Percentiles rank a stretch among this genome's conserved stretches.
These are phyloP conservation scores for Crossocerus cetratus DNA, from an alignment of 2,888 invertebrate genomes.

Conservation along the genomic window DNA sequence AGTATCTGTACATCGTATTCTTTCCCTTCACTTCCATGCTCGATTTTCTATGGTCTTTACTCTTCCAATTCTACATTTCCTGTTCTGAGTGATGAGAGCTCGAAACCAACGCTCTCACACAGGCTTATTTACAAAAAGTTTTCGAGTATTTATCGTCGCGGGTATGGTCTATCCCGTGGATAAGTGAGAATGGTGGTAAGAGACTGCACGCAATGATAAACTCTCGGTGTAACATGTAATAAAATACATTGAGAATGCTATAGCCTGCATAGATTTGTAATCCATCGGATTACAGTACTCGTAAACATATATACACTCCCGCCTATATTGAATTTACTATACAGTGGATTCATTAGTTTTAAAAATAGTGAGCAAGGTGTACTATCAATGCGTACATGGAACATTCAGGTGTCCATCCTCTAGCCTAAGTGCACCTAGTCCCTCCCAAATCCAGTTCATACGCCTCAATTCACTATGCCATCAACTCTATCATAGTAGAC, in stretches of 20 bases:
- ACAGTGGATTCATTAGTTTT: conserved; percentile 41
- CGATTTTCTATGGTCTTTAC: conserved; percentile 3
- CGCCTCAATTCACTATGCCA: not conserved
- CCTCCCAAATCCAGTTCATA: not conserved
- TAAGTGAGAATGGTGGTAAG: not conserved
- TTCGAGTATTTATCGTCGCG: conserved; percentile 31
- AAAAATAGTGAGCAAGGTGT: conserved; percentile 50
- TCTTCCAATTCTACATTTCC: conserved; percentile 18
- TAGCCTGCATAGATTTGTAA: conserved; percentile 48
- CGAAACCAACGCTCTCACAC: conserved; percentile 10
- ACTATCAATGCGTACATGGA: conserved; percentile 23
- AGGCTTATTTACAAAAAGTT: conserved; percentile 41
- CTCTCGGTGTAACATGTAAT: conserved; percentile 38
- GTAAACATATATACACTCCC: conserved; percentile 52
- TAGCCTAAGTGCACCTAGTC: conserved; percentile 1
- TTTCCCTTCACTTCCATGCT: conserved; percentile 24
- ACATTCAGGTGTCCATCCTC: conserved; percentile 2
- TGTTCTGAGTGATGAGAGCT: conserved; percentile 11
- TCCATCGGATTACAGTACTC: conserved; percentile 32
- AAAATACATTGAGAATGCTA: conserved; percentile 44
- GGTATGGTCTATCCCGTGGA: not conserved
- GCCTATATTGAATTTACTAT: conserved; percentile 34
- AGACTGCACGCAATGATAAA: conserved; percentile 26
- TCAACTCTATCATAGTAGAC: conserved; percentile 5
- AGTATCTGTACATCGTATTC: conserved; percentile 45